phyloP scores from a whole-genome alignment of 2,888 invertebrate species.

The Macrosoma leucophasiata region DNA sequence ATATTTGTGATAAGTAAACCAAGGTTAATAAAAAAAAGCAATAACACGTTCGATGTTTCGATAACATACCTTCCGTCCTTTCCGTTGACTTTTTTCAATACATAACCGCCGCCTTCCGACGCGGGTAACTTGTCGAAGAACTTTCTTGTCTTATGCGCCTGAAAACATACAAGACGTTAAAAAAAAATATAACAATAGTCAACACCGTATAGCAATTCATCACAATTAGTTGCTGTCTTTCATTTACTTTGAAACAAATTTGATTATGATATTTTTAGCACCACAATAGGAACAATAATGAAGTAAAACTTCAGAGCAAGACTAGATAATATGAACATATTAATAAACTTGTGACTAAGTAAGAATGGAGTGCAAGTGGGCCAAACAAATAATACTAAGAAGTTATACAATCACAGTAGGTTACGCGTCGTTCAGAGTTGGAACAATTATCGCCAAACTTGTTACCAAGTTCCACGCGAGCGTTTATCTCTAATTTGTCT shows the following conservation, averaged over 20 bases:
- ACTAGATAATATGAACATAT: no score
- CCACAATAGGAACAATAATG: no score
- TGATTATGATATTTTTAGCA: no score
- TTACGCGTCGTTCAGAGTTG: constrained; percentile 25
- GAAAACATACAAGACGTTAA: constrained; percentile 33
- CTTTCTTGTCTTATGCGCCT: constrained; percentile 97
- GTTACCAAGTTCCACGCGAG: no score
- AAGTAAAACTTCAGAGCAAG: no score
- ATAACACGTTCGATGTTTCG: neutral
- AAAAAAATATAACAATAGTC: no score
- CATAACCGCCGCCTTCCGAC: constrained; percentile 92
- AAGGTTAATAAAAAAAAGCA: neutral
- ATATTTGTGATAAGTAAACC: no score
- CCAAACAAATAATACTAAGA: constrained; percentile 7
- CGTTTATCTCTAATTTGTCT: no score
- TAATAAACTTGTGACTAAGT: no score
- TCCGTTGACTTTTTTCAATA: constrained; percentile 92
- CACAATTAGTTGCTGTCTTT: no score
- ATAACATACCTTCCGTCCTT: constrained; percentile 83
- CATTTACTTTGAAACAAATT: no score
- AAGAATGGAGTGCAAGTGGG: constrained; percentile 19
- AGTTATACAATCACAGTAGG: constrained; percentile 5
- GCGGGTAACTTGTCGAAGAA: constrained; percentile 94
- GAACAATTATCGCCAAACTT: constrained; percentile 26
- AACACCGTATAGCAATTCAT: no score